Conservation (phyloP, 2,113 vertebrate genomes). For the Dasyprocta punctata region DNA sequence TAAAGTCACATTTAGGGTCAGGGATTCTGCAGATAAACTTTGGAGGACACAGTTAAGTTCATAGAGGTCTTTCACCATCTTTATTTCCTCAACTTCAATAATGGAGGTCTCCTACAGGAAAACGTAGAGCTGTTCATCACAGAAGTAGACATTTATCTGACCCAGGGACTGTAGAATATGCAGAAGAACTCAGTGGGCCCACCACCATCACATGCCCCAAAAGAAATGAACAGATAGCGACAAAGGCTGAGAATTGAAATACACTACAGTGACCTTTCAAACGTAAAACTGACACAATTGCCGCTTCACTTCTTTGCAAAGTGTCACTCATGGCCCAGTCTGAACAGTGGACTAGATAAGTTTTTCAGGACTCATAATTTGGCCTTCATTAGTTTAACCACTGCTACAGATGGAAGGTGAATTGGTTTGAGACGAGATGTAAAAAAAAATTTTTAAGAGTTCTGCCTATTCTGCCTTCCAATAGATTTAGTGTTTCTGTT, state of each 20-base stretch:
- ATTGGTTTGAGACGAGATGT: not conserved
- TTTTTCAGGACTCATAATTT: not conserved
- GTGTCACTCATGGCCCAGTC: not conserved
- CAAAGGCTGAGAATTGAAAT: not conserved
- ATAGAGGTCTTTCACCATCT: not conserved
- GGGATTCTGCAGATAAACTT: not conserved
- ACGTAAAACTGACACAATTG: not conserved
- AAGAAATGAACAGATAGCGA: not conserved
- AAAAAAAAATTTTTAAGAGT: not conserved
- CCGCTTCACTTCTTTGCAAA: not conserved
- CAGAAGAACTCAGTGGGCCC: not conserved
- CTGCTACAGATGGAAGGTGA: not conserved
- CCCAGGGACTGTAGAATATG: not conserved
- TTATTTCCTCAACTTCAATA: not conserved
- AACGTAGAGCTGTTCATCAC: not conserved
- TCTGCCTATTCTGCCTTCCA: too few relatives aligned
- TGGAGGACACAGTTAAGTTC: not conserved
- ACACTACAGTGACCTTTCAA: not conserved
- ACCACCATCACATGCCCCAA: too few relatives aligned
- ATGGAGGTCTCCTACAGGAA: not conserved
- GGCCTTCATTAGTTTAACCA: not conserved
- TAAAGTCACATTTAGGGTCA: not conserved
- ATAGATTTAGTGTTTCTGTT: too few relatives aligned
- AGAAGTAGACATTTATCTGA: not conserved
- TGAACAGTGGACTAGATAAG: not conserved